Base-by-base conservation (phyloP, 2,797 vertebrate species). In the Labroides dimidiatus region DNA sequence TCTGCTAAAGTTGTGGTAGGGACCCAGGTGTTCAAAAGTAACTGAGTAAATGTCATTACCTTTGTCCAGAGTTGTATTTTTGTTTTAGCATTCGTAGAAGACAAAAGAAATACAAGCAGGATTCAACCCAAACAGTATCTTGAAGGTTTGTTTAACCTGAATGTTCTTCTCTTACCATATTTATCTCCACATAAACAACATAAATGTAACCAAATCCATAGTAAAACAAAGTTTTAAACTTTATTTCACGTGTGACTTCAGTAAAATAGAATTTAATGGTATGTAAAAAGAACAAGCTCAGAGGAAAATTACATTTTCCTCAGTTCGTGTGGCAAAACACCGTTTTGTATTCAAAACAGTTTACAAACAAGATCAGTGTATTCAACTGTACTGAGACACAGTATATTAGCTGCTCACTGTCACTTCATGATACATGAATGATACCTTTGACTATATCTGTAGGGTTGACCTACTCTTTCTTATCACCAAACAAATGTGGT, bases 341-440 rank as follows among this genome's bases (percentile, higher is more conserved):
- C 50, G 63, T 27, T 6, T 52, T 15, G 52, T 2, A 53, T 78
- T 72, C 6, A 65, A 69, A 67, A 69, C 44, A 37, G 75, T 81
- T 60, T 72, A 82, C 75, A 81, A 71, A 84, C 41, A 72, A 63
- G 37, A 60, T 41, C 81, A 84, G 79, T 84, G 78, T 57, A 64
- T 84, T 80, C 76, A 75, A 87, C 77, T 81, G 77, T 56, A 68
- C 71, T 58, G 47, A 70, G 65, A 80, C 64, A 84, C 60, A 75
- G 66, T 69, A 62, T 75, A 12, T 75, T 89, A 87, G 86, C 88
- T 90, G 87, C 86, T 89, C 86, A 69, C 42, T 69, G 58, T 71
- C 21, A 36, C 71, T 90, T 84, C 82, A 88, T 90, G 84, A 89
- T 86, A 87, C 80, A 87, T 72, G 80, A 86, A 89, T 48, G 16